A percentile compares a stretch with the other conserved stretches of the same genome.
These are phyloP conservation scores for Pseudanteris insignis DNA, from an alignment of 2,888 invertebrate genomes.

Conservation along the genomic window DNA sequence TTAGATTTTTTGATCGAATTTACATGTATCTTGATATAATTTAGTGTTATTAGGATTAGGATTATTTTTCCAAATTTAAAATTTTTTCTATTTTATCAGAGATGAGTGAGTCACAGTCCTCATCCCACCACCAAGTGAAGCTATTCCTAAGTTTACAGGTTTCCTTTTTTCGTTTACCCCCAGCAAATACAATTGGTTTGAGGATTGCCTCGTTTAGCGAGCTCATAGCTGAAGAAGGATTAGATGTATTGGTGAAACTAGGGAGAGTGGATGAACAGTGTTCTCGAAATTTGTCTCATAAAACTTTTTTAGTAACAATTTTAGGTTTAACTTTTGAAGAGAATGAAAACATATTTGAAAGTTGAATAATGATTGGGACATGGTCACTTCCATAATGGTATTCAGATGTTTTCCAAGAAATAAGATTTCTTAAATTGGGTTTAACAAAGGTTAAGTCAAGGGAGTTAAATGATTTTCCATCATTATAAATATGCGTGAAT, in stretches of 20 bases:
- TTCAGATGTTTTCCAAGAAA: neutral
- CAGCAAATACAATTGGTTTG: neutral
- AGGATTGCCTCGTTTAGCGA: neutral
- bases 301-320: neutral
- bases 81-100: neutral
- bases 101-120: neutral
- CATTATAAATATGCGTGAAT: neutral
- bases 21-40: neutral
- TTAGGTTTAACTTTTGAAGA: neutral
- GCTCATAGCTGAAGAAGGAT: no score
- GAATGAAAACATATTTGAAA: neutral
- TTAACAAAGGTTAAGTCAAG: neutral
- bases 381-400: constrained; percentile 1
- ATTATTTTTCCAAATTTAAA: neutral
- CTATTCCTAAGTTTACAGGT: neutral
- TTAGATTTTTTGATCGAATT: neutral
- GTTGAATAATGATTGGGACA: neutral
- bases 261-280: no score
- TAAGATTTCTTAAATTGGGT: no score
- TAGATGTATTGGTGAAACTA: no score
- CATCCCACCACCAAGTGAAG: constrained; percentile 1
- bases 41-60: neutral
- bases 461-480: neutral
- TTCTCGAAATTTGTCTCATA: no score
- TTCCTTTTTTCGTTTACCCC: neutral